phyloP scores from a whole-genome alignment of 2,888 invertebrate genomes.

The Catocala sponsa region DNA sequence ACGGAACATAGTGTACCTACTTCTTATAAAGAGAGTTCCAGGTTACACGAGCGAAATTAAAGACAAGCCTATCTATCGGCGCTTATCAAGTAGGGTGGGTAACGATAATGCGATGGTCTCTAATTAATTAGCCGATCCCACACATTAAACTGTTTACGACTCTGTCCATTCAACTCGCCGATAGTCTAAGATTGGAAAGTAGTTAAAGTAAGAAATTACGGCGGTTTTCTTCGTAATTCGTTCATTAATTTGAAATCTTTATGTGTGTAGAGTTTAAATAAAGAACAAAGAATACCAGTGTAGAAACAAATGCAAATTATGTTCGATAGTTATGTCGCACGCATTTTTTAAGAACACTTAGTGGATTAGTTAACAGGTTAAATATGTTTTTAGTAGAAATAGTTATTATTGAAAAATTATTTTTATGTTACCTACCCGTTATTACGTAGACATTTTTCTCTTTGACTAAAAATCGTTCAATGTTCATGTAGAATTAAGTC shows the following conservation, averaged over 20 bases:
- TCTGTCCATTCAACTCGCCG: conserved; percentile 48
- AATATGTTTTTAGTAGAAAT: too few relatives aligned
- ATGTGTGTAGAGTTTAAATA: neutral
- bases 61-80: conserved; percentile 53
- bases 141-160: conserved; percentile 83
- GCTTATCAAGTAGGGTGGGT: conserved; percentile 64
- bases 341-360: too few relatives aligned
- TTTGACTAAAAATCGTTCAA: too few relatives aligned
- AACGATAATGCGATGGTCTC: conserved; percentile 71
- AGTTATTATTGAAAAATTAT: too few relatives aligned
- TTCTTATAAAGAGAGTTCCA: conserved; percentile 16
- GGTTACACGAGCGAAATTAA: conserved; percentile 9
- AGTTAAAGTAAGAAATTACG: conserved; percentile 24
- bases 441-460: too few relatives aligned
- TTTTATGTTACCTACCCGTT: too few relatives aligned
- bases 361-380: too few relatives aligned
- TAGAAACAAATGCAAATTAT: too few relatives aligned
- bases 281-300: neutral
- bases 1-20: neutral
- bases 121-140: conserved; percentile 83
- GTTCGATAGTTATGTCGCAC: too few relatives aligned
- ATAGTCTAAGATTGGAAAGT: conserved; percentile 49
- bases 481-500: too few relatives aligned
- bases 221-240: conserved; percentile 3
- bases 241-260: conserved; percentile 5